A percentile compares a stretch with the other conserved stretches of the same genome.
phyloP scores from a whole-genome alignment of 2,113 vertebrate genomes.

The Oenanthe melanoleuca region DNA sequence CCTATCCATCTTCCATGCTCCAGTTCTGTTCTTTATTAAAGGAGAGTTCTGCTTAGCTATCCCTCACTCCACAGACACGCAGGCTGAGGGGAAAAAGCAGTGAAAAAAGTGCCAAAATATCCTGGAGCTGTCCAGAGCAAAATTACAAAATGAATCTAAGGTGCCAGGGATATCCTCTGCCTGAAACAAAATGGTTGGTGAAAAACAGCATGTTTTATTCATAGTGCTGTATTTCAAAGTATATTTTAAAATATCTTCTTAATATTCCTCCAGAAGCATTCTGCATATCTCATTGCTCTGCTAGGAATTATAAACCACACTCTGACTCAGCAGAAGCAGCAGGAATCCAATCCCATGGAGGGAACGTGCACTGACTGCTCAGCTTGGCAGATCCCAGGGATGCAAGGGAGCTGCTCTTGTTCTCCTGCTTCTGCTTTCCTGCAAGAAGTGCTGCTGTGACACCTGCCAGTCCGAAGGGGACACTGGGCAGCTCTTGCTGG shows the following conservation, averaged over 20 bases:
- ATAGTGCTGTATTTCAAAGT: neutral
- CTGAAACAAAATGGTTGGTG: neutral
- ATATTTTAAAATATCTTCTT: neutral
- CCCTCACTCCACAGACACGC: neutral
- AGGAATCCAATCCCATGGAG: neutral
- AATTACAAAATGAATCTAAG: conserved; percentile 11
- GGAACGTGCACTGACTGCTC: neutral
- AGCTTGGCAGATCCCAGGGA: rapidly evolving
- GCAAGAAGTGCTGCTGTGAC: neutral
- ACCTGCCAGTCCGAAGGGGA: neutral
- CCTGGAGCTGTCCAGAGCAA: neutral
- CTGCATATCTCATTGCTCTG: neutral
- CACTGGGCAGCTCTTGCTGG: neutral
- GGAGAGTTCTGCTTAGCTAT: neutral
- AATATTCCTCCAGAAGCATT: neutral
- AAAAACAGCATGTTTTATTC: neutral
- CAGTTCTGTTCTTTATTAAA: neutral
- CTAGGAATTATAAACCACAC: neutral
- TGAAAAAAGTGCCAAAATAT: neutral
- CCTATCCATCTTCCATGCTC: neutral
- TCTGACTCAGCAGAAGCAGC: neutral
- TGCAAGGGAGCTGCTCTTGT: neutral
- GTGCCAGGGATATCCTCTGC: neutral
- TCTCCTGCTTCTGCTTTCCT: neutral
- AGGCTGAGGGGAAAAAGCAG: neutral